Base-by-base conservation (phyloP, 2,888 invertebrate species). In the Koerneria pararmatus region DNA sequence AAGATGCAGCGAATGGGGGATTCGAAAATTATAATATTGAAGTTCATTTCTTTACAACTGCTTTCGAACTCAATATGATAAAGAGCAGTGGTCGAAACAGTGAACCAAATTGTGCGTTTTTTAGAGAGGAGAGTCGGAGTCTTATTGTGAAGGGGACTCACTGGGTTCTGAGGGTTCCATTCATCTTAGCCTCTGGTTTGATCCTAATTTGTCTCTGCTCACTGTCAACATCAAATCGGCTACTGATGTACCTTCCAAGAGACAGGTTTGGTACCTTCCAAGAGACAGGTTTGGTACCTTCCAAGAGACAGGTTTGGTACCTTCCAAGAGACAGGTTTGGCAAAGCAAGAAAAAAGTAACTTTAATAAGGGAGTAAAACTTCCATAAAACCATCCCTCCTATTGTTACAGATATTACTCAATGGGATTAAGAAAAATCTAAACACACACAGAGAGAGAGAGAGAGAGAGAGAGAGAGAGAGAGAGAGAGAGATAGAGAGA, bases 181-280 rank as follows among this genome's bases (percentile, higher is more conserved):
- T 56, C 88, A 89, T 78, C 83, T 90, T 22, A 86, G 87, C 35
- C 82, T 90, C 41, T 84, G 85, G 35, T 89, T 89, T 80, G 89
- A 90, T 82, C 85, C 87, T 0, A 87, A 88, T 62, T 88, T 88
- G 24, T 88, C 88, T 11, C 85, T 89, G 67, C 86, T 90, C 37
- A 88, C 88, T 0, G 88, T 89, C 8, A 85, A 87, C 68, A 85
- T 90, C 8, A 85, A 89, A 65, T 89, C 89, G 85, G 89, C 89
- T 71, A 84, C 88, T n/a, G 82, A 83, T 65, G 71, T 84, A 27
- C 76, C 78, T 3, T 69, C 78, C 24, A 77, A 69, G 75, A 63
- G 80, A 65, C 78, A 80, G 67, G 72, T 71, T 31, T 66, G 3
- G 71, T 84, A 27, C 76, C 78, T 3, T 69, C 78, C 24, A 77